These are phyloP conservation scores for Chloropsis hardwickii DNA, from an alignment of 2,113 vertebrate genomes.

Conservation along the genomic window DNA sequence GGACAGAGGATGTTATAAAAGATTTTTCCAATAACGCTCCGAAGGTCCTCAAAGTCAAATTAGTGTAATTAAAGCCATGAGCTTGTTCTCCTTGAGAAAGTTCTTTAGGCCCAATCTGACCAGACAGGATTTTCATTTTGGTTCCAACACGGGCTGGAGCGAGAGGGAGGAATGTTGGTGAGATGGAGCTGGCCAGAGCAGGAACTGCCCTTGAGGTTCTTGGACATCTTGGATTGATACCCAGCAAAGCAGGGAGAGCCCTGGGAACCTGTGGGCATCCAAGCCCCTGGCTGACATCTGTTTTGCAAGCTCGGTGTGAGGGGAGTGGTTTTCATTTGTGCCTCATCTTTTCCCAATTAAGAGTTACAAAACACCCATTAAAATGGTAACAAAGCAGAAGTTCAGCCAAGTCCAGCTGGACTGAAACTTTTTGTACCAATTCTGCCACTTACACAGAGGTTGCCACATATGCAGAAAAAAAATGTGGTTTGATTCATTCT, in stretches of 20 bases:
- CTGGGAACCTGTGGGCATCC: background rate
- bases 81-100: background rate
- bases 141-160: background rate
- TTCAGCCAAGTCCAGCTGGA: background rate
- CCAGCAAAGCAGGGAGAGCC: background rate
- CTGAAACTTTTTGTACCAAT: background rate
- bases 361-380: slow-evolving; percentile 30
- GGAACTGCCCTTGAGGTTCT: background rate
- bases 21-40: background rate
- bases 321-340: background rate
- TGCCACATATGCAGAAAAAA: background rate
- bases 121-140: background rate
- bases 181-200: background rate
- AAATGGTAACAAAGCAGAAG: background rate
- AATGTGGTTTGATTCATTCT: background rate
- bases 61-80: background rate
- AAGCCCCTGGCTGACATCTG: background rate
- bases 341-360: slow-evolving; percentile 47
- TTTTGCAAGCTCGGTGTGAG: background rate
- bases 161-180: background rate
- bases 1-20: background rate
- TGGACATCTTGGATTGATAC: background rate
- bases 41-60: background rate
- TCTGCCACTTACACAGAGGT: background rate
- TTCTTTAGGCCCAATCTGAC: background rate